Evolutionary conservation across 2,797 vertebrate genomes (phyloP), one percentile per base, ranked within the genome.

Genomic region (Serranus cabrilla): DNA sequence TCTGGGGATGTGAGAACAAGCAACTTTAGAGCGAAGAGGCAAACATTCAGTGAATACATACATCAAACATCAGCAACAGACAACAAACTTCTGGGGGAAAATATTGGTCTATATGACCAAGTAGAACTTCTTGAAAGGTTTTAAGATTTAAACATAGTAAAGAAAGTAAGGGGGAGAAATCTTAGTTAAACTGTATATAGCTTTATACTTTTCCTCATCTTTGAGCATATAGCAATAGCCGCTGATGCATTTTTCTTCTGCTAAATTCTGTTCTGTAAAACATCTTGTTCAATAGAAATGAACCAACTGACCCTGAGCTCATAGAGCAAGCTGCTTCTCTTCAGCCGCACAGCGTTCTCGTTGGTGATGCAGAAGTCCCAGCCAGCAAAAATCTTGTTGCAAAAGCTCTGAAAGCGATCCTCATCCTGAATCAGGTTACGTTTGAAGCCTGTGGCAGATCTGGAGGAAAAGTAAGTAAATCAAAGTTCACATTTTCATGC

Each of bases 291-390:
- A 20, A n/a, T 27, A 47, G 20, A 55, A 42, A 57, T 0, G 1
- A 39, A 27, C 11, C 11, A 1, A 82, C 94, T 87, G 67, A 99
- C 98, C 91, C 90, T 95, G 40, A 99, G 96, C 90, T 99, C 98
- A 0, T 96, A 97, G 0, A 93, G 95, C 71, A 99, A 90, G 81
- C 97, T 98, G 90, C 92, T 95, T 25, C 95, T 96, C 83, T 97
- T 99, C 40, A 98, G 89, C 49, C 7, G 77, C 0, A 96, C 95
- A 7, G 96, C 95, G 0, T 86, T 94, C 55, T 91, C 93, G 56
- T 96, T 96, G 74, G 96, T 98, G 88, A 99, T 97, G 78, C 98
- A 97, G 92, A 98, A 99, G 81, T 99, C 98, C 98, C 98, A 99
- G 79, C 98, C 98, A 0, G 98, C 94, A 68, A 99, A 99, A 68